A percentile compares a stretch with the other conserved stretches of the same genome.
Conservation (phyloP, 2,888 invertebrate genomes). For the Andrena haemorrhoa region DNA sequence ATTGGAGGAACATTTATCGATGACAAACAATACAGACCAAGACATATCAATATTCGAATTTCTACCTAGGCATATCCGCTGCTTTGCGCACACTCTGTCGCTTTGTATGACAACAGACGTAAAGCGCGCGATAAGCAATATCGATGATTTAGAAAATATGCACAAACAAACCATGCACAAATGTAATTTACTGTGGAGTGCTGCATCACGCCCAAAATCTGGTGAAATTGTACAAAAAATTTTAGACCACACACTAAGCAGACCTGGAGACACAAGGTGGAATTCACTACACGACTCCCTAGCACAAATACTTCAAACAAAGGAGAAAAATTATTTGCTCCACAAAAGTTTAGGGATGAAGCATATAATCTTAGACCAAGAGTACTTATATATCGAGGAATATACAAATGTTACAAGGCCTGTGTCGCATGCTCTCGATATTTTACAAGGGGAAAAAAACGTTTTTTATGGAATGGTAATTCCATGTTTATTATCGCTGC, state of each 20-base stretch:
- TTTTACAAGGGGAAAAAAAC: no score
- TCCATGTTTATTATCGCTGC: no score
- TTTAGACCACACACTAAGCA: background rate
- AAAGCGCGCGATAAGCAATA: background rate
- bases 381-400: no score
- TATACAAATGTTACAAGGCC: no score
- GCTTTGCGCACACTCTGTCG: background rate
- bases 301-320: background rate
- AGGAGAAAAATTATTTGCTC: no score
- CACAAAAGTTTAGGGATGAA: no score
- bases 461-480: no score
- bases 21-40: no score
- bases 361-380: no score
- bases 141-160: background rate
- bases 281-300: background rate
- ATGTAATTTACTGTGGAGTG: background rate
- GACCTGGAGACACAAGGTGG: background rate
- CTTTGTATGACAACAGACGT: background rate
- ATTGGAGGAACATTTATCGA: no score
- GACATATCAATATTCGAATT: background rate
- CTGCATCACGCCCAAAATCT: background rate
- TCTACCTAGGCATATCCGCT: background rate
- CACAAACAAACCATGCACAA: background rate
- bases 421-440: no score
- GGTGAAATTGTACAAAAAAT: background rate